Conservation (phyloP, 1,140 invertebrate species). For the Aphelenchoides fujianensis region DNA sequence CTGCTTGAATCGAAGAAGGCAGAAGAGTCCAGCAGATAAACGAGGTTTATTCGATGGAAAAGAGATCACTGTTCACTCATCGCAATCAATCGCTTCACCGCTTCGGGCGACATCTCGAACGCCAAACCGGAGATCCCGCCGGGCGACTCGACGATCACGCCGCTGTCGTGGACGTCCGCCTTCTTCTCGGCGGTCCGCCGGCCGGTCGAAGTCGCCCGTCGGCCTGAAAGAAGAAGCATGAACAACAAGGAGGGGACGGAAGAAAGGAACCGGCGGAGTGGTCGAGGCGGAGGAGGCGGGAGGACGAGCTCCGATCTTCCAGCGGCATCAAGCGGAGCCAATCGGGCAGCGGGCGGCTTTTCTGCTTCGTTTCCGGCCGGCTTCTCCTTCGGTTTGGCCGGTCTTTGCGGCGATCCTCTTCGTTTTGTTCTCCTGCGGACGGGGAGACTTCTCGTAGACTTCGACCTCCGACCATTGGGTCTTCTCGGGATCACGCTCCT, state of each 20-base stretch:
- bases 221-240: background rate
- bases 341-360: background rate
- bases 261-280: background rate
- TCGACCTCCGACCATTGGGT: background rate
- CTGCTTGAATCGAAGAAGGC: no score
- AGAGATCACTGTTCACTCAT: no score
- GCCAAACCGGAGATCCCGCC: background rate
- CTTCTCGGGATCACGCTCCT: background rate
- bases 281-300: background rate
- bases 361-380: background rate
- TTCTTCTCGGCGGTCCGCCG: background rate
- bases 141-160: background rate
- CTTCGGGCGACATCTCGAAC: background rate
- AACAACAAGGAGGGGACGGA: no score
- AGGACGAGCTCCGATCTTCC: background rate
- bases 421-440: slow-evolving; percentile 1
- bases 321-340: background rate
- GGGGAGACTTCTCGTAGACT: slow-evolving; percentile 2
- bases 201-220: background rate
- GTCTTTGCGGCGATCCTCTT: slow-evolving; percentile 3
- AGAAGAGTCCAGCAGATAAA: no score
- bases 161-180: background rate
- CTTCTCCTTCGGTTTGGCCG: background rate
- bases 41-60: background rate
- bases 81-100: background rate